Evolutionary conservation across 2,797 vertebrate species (phyloP), one percentile per base, ranked within the genome.

Genomic region (Momotus momota): DNA sequence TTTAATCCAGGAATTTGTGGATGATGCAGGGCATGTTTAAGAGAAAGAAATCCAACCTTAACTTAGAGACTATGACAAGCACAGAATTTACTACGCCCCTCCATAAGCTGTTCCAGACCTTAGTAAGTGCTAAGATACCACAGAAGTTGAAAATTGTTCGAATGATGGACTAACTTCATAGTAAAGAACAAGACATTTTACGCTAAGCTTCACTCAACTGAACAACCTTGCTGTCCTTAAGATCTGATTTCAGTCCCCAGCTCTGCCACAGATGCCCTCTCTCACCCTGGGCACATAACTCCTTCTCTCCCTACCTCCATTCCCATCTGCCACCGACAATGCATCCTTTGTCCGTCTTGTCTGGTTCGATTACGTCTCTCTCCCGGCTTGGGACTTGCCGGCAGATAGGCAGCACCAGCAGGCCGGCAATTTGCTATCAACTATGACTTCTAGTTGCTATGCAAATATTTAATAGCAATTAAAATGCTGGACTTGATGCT

Each of bases 381-480:
- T 72, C 46, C 41, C 81, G 92, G 58, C 41, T 60, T 49, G 69
- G 31, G 29, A 26, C 70, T 81, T 65, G 87, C 73, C 51, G 75
- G 54, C 45, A 54, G 61, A 88, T 48, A 67, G 1, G 20, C 22
- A 57, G 73, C 31, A 72, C 71, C 46, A 54, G 67, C 46, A 35
- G 41, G 66, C 41, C 65, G 29, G 49, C 54, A 72, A 65, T 88
- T 69, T 90, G 20, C 73, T 75, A 7, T 60, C 77, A 81, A 38
- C 54, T 49, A 33, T 65, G 66, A 60, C 40, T 95, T 77, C 70
- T 88, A 23, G 64, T 54, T 75, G 78, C 74, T 89, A 52, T 48
- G 79, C 73, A 91, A 95, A 91, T 87, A 94, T 84, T 97, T 93
- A 86, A 67, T 55, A 81, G 51, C 48, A 69, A 86, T 84, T 91